Evolutionary conservation across 2,797 vertebrate species (phyloP).

Genomic region (Eremophila alpestris): DNA sequence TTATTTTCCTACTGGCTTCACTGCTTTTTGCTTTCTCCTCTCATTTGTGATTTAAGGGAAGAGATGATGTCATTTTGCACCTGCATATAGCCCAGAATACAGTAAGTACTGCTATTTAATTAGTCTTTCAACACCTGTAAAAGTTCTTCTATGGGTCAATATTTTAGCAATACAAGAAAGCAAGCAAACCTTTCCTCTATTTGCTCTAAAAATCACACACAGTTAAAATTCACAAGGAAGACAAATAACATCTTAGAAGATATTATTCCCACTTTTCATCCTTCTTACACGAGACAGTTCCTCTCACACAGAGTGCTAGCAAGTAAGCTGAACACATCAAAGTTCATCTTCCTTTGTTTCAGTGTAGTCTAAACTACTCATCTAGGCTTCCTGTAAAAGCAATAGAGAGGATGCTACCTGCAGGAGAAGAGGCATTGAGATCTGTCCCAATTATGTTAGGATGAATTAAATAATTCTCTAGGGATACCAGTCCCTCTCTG

Average conservation of each 20-base stretch:
- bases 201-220: not conserved
- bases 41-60: not conserved
- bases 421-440: not conserved
- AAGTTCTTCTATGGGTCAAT: not conserved
- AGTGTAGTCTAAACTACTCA: not conserved
- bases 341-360: not conserved
- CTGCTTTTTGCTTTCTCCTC: not conserved
- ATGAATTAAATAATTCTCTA: not conserved
- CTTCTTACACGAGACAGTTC: not conserved
- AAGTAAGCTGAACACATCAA: not conserved
- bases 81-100: not conserved
- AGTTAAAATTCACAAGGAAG: not conserved
- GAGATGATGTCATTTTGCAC: not conserved
- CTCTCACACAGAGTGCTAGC: not conserved
- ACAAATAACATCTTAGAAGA: not conserved
- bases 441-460: not conserved
- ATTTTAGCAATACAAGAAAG: not conserved
- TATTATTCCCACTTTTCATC: not conserved
- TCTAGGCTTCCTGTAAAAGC: not conserved
- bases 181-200: not conserved
- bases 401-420: not conserved
- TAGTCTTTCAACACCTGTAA: not conserved
- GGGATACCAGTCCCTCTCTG: not conserved
- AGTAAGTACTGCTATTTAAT: not conserved
- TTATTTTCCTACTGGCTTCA: not conserved